These are phyloP conservation scores for Venturia canescens DNA, from an alignment of 1,140 invertebrate genomes.

Conservation along the genomic window DNA sequence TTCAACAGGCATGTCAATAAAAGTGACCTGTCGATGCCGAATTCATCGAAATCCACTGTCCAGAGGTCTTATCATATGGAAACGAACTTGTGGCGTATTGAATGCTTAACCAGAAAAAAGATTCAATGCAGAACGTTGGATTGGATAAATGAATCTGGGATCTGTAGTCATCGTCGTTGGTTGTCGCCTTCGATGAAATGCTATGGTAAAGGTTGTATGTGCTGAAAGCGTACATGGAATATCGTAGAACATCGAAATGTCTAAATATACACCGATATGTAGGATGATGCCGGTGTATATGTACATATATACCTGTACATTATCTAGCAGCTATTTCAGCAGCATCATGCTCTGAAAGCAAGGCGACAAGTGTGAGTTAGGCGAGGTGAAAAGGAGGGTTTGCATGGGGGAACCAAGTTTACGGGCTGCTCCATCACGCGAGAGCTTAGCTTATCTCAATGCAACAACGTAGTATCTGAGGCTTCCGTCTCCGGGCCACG, in stretches of 20 bases:
- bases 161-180: conserved; percentile 20
- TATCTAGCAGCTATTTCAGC: conserved; percentile 73
- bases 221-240: conserved; percentile 20
- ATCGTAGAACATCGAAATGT: conserved; percentile 5
- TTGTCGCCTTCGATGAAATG: conserved; percentile 28
- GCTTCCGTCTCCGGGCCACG: conserved; percentile 65
- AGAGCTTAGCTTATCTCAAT: conserved; percentile 76
- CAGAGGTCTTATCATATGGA: background rate
- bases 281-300: conserved; percentile 34
- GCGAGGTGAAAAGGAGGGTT: background rate
- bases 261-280: conserved; percentile 17
- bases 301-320: conserved; percentile 65
- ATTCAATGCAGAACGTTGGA: too few species aligned
- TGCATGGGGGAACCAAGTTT: conserved; percentile 64
- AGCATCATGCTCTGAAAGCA: conserved; percentile 61
- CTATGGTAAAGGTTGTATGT: background rate
- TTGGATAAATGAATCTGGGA: conserved; percentile 8
- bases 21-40: background rate
- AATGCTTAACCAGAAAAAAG: background rate
- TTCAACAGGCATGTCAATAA: background rate
- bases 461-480: conserved; percentile 72
- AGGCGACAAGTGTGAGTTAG: conserved; percentile 24
- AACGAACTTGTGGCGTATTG: background rate
- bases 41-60: background rate
- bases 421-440: conserved; percentile 72